Evolutionary conservation across 2,113 vertebrate species (phyloP).

Genomic region (Entomyzon cyanotis): DNA sequence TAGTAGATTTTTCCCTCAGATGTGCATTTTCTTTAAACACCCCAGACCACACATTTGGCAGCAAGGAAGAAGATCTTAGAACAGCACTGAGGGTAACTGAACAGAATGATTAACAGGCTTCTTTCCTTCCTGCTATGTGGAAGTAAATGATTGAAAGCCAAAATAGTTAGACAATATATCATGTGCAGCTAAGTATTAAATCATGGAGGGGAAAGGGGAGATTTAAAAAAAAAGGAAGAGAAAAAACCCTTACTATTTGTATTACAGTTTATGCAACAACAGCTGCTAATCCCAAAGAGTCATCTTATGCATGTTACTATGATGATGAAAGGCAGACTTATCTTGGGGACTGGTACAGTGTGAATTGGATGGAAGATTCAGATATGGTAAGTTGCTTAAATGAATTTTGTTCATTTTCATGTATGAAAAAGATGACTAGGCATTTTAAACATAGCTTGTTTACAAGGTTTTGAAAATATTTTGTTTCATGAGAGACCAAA

Average conservation of each 20-base stretch:
- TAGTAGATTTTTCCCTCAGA: background rate
- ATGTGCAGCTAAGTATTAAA: background rate
- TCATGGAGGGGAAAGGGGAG: background rate
- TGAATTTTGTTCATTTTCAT: background rate
- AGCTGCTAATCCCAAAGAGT: constrained; percentile 86
- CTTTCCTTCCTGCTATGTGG: background rate
- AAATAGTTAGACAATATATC: background rate
- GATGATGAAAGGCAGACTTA: constrained; percentile 88
- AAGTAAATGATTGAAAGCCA: background rate
- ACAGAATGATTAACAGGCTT: background rate
- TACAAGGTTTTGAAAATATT: background rate
- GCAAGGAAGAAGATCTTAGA: background rate
- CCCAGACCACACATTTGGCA: background rate
- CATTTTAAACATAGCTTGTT: background rate
- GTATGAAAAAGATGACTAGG: background rate
- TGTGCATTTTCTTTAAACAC: background rate
- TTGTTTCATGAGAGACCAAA: background rate
- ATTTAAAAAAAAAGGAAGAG: background rate
- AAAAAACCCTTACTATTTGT: background rate
- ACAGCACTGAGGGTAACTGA: background rate
- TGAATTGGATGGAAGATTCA: constrained; percentile 99
- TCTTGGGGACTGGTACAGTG: constrained; percentile 97
- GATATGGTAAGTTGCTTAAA: constrained; percentile 79
- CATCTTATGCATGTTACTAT: constrained; percentile 95
- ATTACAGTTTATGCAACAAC: constrained; percentile 92